Percentiles rank a stretch among this genome's conserved stretches.
These are phyloP conservation scores for Agelastica alni DNA, from an alignment of 2,888 invertebrate genomes.

Conservation along the genomic window DNA sequence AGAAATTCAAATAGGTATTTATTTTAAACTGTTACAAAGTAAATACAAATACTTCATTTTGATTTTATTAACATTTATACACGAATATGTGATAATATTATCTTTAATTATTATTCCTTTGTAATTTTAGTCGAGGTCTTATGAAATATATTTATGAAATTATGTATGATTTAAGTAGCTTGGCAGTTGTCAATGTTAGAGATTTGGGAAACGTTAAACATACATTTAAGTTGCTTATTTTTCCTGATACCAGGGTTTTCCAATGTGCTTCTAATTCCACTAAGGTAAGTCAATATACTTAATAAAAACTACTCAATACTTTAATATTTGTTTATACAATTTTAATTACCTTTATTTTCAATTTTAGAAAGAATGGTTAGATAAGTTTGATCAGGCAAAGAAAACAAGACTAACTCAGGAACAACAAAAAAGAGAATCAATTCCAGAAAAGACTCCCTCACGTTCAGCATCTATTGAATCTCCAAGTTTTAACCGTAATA, in stretches of 20 bases:
- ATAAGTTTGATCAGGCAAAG: slow-evolving; percentile 88
- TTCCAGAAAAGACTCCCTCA: slow-evolving; percentile 56
- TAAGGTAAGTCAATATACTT: slow-evolving; percentile 46
- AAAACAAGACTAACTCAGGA: slow-evolving; percentile 74
- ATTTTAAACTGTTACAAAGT: no score
- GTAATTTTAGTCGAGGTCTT: slow-evolving; percentile 65
- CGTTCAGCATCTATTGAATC: slow-evolving; percentile 58
- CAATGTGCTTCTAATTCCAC: slow-evolving; percentile 79
- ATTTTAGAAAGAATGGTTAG: slow-evolving; percentile 86
- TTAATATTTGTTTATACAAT: slow-evolving; percentile 13
- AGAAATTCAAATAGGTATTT: slow-evolving; percentile 69
- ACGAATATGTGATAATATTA: background rate
- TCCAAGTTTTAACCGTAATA: slow-evolving; percentile 53
- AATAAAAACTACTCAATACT: background rate
- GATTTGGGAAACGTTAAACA: slow-evolving; percentile 89
- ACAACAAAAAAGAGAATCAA: slow-evolving; percentile 56
- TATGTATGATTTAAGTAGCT: slow-evolving; percentile 82
- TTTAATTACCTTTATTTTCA: slow-evolving; percentile 14
- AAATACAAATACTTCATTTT: no score
- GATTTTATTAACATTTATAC: background rate
- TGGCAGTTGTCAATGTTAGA: slow-evolving; percentile 92
- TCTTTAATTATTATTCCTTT: background rate
- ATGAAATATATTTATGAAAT: slow-evolving; percentile 83
- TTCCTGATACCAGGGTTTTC: slow-evolving; percentile 90
- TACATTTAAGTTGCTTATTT: slow-evolving; percentile 92